phyloP scores from a whole-genome alignment of 2,113 vertebrate species.

The Peromyscus leucopus region DNA sequence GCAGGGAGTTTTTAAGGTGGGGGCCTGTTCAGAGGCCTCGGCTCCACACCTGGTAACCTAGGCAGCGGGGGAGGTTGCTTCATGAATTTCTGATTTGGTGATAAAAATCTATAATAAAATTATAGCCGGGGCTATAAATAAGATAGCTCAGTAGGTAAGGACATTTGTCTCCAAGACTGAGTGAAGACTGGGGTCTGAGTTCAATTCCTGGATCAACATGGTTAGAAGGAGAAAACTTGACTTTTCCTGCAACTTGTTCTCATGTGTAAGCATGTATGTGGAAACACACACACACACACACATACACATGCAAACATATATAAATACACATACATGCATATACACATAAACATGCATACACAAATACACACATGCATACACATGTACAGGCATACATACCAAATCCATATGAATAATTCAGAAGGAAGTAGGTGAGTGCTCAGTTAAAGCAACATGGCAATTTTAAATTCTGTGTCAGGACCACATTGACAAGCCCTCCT shows the following conservation, averaged over 20 bases:
- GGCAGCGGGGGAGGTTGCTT: neutral
- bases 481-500: neutral
- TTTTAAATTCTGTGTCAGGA: constrained; percentile 1
- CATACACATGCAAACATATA: neutral
- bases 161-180: neutral
- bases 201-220: neutral
- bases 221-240: neutral
- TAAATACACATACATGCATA: neutral
- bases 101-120: too few relatives aligned
- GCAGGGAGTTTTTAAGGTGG: neutral
- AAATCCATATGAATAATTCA: neutral
- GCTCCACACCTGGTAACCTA: neutral
- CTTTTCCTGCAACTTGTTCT: neutral
- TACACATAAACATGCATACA: neutral
- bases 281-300: neutral
- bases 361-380: neutral
- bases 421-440: neutral
- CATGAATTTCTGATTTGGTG: neutral
- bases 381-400: neutral
- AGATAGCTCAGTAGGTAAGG: neutral
- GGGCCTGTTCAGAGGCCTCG: neutral
- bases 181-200: neutral
- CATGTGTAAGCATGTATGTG: neutral
- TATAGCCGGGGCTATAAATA: too few relatives aligned
- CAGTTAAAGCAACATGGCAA: neutral